A percentile compares a stretch with the other conserved stretches of the same genome.
Conservation (phyloP, 1,140 invertebrate genomes). For the Pseudomyrmex flavicornis region DNA sequence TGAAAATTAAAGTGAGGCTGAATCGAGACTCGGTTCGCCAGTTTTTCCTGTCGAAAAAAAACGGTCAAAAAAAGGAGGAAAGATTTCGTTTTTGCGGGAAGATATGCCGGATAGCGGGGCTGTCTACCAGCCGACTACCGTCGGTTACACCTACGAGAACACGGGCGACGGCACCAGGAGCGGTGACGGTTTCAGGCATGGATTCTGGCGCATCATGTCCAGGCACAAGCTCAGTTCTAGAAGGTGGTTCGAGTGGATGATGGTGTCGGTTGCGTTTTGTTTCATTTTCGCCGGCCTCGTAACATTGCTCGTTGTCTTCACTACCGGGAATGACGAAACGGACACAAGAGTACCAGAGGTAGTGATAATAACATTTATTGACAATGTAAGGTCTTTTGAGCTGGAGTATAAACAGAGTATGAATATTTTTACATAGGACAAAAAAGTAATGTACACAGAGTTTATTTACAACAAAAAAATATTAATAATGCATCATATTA, state of each 20-base stretch:
- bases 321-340: conserved; percentile 69
- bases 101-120: conserved; percentile 82
- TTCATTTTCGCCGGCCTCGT: conserved; percentile 80
- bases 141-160: conserved; percentile 82
- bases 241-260: conserved; percentile 83
- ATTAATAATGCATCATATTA: too few species aligned
- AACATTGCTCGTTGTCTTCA: conserved; percentile 80
- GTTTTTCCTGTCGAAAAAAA: background rate
- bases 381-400: too few species aligned
- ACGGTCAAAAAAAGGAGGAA: background rate
- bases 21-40: background rate
- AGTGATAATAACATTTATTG: conserved; percentile 21
- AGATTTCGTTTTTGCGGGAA: conserved; percentile 59
- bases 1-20: background rate
- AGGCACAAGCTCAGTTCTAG: conserved; percentile 82
- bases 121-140: conserved; percentile 84
- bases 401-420: too few species aligned
- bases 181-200: conserved; percentile 76
- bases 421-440: too few species aligned
- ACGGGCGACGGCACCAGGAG: conserved; percentile 76
- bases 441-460: too few species aligned
- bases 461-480: too few species aligned
- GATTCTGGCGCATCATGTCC: conserved; percentile 82
- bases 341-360: conserved; percentile 37
- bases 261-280: conserved; percentile 80